Evolutionary conservation across 1,140 invertebrate genomes (phyloP).

Genomic region (Plectus sambesii): DNA sequence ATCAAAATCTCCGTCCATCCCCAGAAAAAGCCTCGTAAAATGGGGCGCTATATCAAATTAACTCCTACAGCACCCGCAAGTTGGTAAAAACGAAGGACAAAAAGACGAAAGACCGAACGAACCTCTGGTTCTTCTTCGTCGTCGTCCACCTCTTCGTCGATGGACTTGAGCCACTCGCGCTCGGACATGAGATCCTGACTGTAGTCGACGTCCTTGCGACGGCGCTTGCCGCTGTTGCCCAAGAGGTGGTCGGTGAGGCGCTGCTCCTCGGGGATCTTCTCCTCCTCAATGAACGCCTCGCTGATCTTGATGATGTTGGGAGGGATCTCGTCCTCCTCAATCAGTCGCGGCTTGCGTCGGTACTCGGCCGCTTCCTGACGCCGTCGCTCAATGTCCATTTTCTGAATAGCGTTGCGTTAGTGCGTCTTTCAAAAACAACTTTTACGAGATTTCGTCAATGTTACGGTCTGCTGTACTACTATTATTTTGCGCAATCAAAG

Average conservation of each 20-base stretch:
- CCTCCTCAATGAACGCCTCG: slow-evolving; percentile 1
- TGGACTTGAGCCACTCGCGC: slow-evolving; percentile 84
- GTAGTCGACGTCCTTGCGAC: slow-evolving; percentile 92
- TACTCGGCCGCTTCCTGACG: slow-evolving; percentile 61
- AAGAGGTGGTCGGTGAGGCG: slow-evolving; percentile 58
- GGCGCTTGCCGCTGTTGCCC: slow-evolving; percentile 67
- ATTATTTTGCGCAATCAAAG: too few relatives aligned
- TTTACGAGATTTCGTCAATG: too few relatives aligned
- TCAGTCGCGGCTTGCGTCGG: slow-evolving; percentile 65
- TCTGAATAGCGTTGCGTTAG: too few relatives aligned
- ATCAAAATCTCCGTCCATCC: too few relatives aligned
- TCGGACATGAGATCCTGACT: slow-evolving; percentile 63
- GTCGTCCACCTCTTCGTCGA: slow-evolving; percentile 13
- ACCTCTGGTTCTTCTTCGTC: not conserved
- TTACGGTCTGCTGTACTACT: too few relatives aligned
- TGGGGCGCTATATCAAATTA: too few relatives aligned
- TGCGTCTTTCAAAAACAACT: too few relatives aligned
- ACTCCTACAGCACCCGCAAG: not conserved
- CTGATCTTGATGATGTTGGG: slow-evolving; percentile 7
- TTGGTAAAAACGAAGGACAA: too few relatives aligned
- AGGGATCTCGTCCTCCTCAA: slow-evolving; percentile 82
- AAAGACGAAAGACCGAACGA: not conserved
- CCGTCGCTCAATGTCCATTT: slow-evolving; percentile 77
- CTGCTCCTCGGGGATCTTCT: slow-evolving; percentile 61
- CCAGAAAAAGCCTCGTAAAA: too few relatives aligned